These are phyloP conservation scores for Loris lydekkerianus DNA, from an alignment of 2,797 vertebrate genomes.

Conservation along the genomic window DNA sequence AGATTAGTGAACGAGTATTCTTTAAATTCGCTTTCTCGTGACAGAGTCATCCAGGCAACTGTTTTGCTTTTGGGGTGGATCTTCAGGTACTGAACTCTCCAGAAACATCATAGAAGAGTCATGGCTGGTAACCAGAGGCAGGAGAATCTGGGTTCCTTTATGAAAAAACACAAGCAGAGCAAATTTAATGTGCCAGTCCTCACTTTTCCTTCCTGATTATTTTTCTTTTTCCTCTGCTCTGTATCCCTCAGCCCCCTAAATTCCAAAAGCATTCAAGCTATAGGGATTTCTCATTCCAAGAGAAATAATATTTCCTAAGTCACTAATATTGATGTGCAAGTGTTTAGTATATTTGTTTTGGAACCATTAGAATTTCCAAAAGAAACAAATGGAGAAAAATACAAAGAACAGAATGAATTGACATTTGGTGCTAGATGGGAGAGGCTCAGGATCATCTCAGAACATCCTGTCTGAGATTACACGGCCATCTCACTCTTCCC, in stretches of 20 bases:
- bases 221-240: not conserved
- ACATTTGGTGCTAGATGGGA: fast-evolving
- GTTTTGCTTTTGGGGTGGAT: not conserved
- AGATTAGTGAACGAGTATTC: not conserved
- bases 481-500: not conserved
- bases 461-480: not conserved
- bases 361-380: not conserved
- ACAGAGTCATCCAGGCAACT: not conserved
- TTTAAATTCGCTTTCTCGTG: not conserved
- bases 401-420: not conserved
- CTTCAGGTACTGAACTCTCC: not conserved
- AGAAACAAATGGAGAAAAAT: not conserved
- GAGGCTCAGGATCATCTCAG: not conserved
- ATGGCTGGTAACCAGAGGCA: not conserved
- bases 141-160: not conserved
- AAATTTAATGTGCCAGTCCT: not conserved
- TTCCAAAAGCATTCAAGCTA: not conserved
- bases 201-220: not conserved
- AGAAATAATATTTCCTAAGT: not conserved
- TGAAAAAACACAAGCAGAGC: not conserved
- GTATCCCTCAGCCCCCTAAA: not conserved
- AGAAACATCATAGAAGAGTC: not conserved
- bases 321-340: not conserved
- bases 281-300: not conserved
- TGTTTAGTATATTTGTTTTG: not conserved